Base-by-base conservation (phyloP, 2,888 invertebrate genomes). In the Penaeus monodon region DNA sequence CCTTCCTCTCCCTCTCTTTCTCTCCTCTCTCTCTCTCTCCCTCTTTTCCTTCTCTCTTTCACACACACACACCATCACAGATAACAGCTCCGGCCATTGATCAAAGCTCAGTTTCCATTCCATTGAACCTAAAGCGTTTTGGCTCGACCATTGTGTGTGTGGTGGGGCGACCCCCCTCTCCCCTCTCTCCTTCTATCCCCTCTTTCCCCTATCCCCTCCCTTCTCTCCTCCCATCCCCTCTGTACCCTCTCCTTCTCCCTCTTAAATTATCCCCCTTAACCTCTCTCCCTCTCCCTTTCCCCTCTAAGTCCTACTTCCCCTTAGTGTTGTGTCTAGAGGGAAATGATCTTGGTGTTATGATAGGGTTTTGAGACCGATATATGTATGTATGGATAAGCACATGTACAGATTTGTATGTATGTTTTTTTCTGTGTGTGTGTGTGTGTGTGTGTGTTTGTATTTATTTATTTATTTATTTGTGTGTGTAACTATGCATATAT, bases 11-110 rank as follows among this genome's bases (percentile, higher is more conserved):
- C 29, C 78, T 63, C 78, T 63, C 76, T 76, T 10, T 27, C 49
- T 76, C 49, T 2, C 44, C 49, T 4, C 14, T 10, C 10, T 12
- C 14, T 49, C 12, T 49, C 14, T 49, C 49, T 8, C 49, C 49
- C 49, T 57, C 57, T 57, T 57, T 20, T 57, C 57, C 57, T 57
- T 57, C 57, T 20, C 57, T 57, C 57, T 57, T 20, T 20, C 57
- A 44, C 81, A 57, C 68, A 81, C 70, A 81, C 73, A 70, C 73
- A 73, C 70, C 65, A 33, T 38, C 65, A 38, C 81, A 78, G 29
- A 38, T 63, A 66, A 68, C 73, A 73, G 66, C 33, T 33, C 81
- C 66, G 65, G 68, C 70, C 65, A 66, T 81, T 44, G 66, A 81
- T 57, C 68, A 78, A 24, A 57, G 27, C 78, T 63, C 63, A 64